Evolutionary conservation across 2,113 vertebrate genomes (phyloP).

Genomic region (Solea senegalensis): DNA sequence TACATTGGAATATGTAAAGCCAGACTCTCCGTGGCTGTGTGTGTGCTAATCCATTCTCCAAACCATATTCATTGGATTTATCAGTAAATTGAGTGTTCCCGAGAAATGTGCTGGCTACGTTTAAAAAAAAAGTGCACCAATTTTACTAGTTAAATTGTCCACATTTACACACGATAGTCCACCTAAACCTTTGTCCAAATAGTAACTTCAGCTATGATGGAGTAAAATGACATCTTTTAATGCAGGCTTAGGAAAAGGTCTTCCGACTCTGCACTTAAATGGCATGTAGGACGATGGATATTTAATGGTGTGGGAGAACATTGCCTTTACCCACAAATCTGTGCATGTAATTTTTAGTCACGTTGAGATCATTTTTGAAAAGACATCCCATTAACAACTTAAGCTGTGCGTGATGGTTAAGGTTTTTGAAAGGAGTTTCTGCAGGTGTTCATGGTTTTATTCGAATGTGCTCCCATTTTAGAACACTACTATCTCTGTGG

Average conservation of each 20-base stretch:
- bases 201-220: neutral
- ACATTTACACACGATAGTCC: neutral
- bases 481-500: neutral
- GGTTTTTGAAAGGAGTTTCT: neutral
- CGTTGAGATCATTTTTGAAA: neutral
- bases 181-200: neutral
- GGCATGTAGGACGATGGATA: no score
- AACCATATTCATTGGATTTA: no score
- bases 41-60: no score
- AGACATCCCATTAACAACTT: slow-evolving; percentile 1
- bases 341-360: neutral
- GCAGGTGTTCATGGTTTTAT: slow-evolving; percentile 9
- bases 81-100: no score
- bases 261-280: no score
- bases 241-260: neutral
- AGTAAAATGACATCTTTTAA: neutral
- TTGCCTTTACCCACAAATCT: neutral
- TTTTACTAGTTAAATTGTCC: neutral
- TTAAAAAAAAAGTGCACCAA: neutral
- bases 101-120: no score
- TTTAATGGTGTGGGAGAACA: no score
- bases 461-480: slow-evolving; percentile 22
- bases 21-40: no score
- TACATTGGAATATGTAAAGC: no score
- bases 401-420: neutral